Percentiles rank a stretch among this genome's conserved stretches.
phyloP scores from a whole-genome alignment of 2,113 vertebrate genomes.

The Heloderma charlesbogerti region DNA sequence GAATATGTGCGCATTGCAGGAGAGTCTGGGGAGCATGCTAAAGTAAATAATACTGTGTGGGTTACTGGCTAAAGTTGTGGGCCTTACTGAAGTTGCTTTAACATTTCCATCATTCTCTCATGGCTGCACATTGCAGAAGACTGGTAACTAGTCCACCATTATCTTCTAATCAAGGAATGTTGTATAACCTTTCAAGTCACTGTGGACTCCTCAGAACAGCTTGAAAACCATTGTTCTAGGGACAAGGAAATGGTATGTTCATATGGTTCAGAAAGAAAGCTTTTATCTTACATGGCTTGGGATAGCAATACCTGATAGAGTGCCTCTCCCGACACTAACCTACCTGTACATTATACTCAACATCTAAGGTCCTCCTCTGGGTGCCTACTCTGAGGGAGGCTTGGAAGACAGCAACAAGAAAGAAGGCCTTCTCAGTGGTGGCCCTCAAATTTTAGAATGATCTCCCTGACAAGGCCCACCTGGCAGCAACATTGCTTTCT shows the following conservation, averaged over 20 bases:
- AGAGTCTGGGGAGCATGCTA: not conserved
- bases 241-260: not conserved
- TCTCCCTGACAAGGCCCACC: no score
- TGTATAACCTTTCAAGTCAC: not conserved
- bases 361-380: no score
- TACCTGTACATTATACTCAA: no score
- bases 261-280: not conserved
- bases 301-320: no score
- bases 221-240: not conserved
- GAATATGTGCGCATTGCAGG: not conserved
- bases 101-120: not conserved
- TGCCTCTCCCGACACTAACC: no score
- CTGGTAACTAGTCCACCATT: not conserved
- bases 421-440: no score
- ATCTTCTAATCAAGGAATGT: not conserved
- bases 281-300: no score
- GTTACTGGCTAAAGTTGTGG: not conserved
- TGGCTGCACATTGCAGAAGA: not conserved
- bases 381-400: no score
- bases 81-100: not conserved
- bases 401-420: no score
- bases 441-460: no score
- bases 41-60: not conserved
- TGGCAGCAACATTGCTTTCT: no score
- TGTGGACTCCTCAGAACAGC: not conserved